These are phyloP conservation scores for Noctua pronuba DNA, from an alignment of 2,888 invertebrate genomes.

Conservation along the genomic window DNA sequence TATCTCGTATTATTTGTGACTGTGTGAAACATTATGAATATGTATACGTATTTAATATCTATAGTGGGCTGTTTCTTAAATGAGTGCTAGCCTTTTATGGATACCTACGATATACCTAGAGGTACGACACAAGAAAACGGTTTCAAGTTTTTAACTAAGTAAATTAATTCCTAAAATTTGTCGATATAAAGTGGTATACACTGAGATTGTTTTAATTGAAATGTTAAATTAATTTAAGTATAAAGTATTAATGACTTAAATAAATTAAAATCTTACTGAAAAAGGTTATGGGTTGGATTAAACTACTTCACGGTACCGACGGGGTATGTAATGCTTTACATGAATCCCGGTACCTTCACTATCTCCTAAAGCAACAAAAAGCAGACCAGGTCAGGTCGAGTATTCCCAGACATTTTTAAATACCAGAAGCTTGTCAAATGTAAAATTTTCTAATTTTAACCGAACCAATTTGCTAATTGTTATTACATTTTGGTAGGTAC, in stretches of 20 bases:
- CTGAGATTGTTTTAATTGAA: conserved; percentile 47
- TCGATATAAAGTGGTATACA: not conserved
- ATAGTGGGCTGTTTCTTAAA: conserved; percentile 36
- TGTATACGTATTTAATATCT: conserved; percentile 49
- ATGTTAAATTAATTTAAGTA: conserved; percentile 52
- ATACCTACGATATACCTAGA: conserved; percentile 36
- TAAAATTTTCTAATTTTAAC: not conserved
- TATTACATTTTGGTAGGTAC: not conserved
- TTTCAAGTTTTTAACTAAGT: conserved; percentile 20
- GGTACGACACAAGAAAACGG: conserved; percentile 60
- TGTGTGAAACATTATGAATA: conserved; percentile 55
- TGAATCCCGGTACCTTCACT: not conserved
- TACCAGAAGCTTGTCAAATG: not conserved
- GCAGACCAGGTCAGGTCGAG: not conserved
- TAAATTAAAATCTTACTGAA: conserved; percentile 2
- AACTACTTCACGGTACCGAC: not conserved
- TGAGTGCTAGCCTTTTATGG: conserved; percentile 35
- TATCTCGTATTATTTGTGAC: conserved; percentile 48
- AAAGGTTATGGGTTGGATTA: not conserved
- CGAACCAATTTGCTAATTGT: not conserved
- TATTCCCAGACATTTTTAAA: conserved; percentile 5
- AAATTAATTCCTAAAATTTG: conserved; percentile 7
- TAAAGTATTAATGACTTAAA: conserved; percentile 21
- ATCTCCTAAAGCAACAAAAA: not conserved
- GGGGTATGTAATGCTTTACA: not conserved